Evolutionary conservation across 2,797 vertebrate genomes (phyloP).

Genomic region (Thunnus albacares): DNA sequence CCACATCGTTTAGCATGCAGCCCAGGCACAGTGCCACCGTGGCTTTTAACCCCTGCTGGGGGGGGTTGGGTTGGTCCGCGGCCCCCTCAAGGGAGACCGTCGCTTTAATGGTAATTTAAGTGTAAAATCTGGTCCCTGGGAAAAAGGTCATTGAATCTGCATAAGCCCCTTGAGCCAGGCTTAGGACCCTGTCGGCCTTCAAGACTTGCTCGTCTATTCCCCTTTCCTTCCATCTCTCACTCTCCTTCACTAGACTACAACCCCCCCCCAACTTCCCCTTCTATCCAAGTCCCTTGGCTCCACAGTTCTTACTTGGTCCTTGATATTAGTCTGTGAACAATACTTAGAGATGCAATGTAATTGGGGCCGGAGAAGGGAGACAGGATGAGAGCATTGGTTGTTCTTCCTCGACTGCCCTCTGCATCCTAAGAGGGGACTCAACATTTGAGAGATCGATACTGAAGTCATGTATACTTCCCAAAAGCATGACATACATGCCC

Average conservation of each 20-base stretch:
- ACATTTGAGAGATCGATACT: slow-evolving; percentile 87
- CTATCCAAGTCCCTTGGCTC: slow-evolving; percentile 58
- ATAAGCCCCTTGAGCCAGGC: slow-evolving; percentile 93
- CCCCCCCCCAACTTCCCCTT: slow-evolving; percentile 36
- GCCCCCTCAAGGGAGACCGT: slow-evolving; percentile 86
- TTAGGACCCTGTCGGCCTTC: slow-evolving; percentile 91
- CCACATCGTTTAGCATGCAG: slow-evolving; percentile 87
- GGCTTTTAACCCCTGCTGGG: slow-evolving; percentile 91
- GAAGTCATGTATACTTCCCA: slow-evolving; percentile 77
- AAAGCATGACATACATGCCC: slow-evolving; percentile 62
- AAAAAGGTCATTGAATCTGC: slow-evolving; percentile 98
- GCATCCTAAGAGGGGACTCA: slow-evolving; percentile 91
- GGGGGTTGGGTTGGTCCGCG: slow-evolving; percentile 64
- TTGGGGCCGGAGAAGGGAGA: slow-evolving; percentile 33
- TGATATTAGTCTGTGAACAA: slow-evolving; percentile 86
- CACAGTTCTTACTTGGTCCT: slow-evolving; percentile 74
- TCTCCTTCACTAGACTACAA: slow-evolving; percentile 20
- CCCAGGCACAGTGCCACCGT: slow-evolving; percentile 86
- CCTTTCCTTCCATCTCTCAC: slow-evolving; percentile 54
- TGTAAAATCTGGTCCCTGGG: slow-evolving; percentile 95
- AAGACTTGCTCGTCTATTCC: slow-evolving; percentile 71
- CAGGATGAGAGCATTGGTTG: slow-evolving; percentile 51
- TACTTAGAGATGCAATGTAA: slow-evolving; percentile 62
- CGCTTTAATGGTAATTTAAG: slow-evolving; percentile 96
- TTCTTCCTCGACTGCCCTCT: slow-evolving; percentile 74